Percentiles rank a stretch among this genome's conserved stretches.
Conservation (phyloP, 2,113 vertebrate species). For the Mystacornis crossleyi region DNA sequence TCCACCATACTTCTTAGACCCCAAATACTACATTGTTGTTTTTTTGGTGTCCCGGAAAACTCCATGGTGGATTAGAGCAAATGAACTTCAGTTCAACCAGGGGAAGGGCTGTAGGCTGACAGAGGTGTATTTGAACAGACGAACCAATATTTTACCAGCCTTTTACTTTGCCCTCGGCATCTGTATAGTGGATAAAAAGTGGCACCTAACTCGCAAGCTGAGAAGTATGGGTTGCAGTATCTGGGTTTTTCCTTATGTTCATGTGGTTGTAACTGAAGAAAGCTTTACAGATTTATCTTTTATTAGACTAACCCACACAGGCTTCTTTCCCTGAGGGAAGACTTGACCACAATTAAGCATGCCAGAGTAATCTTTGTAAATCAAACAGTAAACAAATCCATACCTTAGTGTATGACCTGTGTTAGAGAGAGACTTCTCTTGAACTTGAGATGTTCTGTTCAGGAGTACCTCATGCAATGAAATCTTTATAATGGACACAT, state of each 20-base stretch:
- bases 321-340: neutral
- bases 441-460: neutral
- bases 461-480: neutral
- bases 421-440: neutral
- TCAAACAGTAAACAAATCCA: conserved; percentile 48
- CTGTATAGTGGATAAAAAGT: neutral
- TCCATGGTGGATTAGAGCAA: neutral
- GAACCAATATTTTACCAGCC: neutral
- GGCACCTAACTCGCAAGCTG: neutral
- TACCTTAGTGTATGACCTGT: neutral
- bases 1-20: neutral
- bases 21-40: neutral
- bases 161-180: neutral
- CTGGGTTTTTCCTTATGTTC: conserved; percentile 5
- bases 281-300: conserved; percentile 43
- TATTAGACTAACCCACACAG: conserved; percentile 29
- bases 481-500: neutral
- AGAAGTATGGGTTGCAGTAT: neutral
- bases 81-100: neutral
- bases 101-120: neutral
- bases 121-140: neutral
- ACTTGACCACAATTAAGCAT: neutral
- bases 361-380: conserved; percentile 1
- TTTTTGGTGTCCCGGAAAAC: neutral
- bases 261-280: conserved; percentile 13